These are phyloP conservation scores for Ormyrus rosae DNA, from an alignment of 2,888 invertebrate species.

Conservation along the genomic window DNA sequence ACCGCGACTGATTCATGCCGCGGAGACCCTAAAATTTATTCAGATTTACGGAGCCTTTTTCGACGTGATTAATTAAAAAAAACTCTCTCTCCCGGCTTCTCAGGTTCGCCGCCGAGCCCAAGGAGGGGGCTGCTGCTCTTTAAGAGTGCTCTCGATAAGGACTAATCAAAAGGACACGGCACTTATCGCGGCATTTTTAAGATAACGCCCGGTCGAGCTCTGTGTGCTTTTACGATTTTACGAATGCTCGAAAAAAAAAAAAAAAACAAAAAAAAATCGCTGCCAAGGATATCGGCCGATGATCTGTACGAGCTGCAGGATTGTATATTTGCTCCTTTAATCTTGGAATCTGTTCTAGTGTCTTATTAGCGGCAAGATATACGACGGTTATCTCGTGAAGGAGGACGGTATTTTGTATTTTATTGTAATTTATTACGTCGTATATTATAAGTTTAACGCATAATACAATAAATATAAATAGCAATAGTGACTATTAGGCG, in stretches of 20 bases:
- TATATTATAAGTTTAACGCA: too few relatives aligned
- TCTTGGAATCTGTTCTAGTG: background rate
- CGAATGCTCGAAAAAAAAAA: background rate
- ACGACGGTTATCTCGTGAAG: too few relatives aligned
- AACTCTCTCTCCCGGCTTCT: background rate
- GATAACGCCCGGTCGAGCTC: conserved; percentile 37
- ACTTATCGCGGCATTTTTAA: conserved; percentile 49
- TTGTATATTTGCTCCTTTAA: conserved; percentile 2
- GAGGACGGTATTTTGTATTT: too few relatives aligned
- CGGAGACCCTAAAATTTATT: conserved; percentile 36
- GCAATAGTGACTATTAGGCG: background rate
- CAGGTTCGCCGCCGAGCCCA: background rate
- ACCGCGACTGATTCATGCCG: conserved; percentile 5
- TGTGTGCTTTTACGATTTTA: background rate
- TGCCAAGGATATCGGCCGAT: conserved; percentile 10
- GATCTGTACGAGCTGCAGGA: conserved; percentile 2
- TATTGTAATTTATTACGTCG: too few relatives aligned
- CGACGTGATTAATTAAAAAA: conserved; percentile 44
- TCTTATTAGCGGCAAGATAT: too few relatives aligned
- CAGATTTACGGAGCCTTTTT: conserved; percentile 36
- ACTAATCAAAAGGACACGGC: conserved; percentile 49
- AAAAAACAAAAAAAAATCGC: conserved; percentile 9
- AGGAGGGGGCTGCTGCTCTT: conserved; percentile 3
- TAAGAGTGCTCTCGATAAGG: conserved; percentile 31
- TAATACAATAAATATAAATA: too few relatives aligned